Conservation (phyloP, 2,113 vertebrate species). For the Cynocephalus volans region DNA sequence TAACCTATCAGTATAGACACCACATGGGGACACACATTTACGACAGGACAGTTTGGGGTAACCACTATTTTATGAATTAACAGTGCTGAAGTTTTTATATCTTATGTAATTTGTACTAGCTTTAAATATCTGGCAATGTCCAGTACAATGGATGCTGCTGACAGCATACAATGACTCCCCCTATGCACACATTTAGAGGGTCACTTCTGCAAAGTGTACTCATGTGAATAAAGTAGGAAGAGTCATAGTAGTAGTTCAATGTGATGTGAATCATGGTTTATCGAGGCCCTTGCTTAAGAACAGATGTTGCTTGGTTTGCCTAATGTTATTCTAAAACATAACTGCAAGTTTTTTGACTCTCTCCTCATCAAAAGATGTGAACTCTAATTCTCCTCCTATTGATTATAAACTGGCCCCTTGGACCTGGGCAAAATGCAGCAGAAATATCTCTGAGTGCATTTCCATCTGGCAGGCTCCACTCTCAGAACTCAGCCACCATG, state of each 20-base stretch:
- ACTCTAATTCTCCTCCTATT: neutral
- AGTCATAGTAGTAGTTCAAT: neutral
- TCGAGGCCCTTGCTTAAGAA: neutral
- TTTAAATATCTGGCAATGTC: slow-evolving; percentile 36
- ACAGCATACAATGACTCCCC: neutral
- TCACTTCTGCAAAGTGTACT: slow-evolving; percentile 21
- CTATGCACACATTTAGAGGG: neutral
- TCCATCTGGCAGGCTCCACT: neutral
- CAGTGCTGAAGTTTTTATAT: neutral
- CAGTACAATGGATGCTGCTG: neutral
- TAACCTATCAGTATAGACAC: neutral
- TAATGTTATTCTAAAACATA: neutral
- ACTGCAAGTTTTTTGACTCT: neutral
- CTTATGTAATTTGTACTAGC: neutral
- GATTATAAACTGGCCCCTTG: neutral
- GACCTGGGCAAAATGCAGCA: neutral
- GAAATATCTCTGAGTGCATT: neutral
- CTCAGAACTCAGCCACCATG: neutral
- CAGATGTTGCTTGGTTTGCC: neutral
- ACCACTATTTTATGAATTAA: neutral
- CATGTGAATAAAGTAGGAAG: neutral
- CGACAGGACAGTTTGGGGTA: neutral
- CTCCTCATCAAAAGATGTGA: neutral
- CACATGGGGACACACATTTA: neutral
- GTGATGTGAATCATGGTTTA: neutral